Base-by-base conservation (phyloP, 2,888 invertebrate genomes). In the Adineta ricciae region DNA sequence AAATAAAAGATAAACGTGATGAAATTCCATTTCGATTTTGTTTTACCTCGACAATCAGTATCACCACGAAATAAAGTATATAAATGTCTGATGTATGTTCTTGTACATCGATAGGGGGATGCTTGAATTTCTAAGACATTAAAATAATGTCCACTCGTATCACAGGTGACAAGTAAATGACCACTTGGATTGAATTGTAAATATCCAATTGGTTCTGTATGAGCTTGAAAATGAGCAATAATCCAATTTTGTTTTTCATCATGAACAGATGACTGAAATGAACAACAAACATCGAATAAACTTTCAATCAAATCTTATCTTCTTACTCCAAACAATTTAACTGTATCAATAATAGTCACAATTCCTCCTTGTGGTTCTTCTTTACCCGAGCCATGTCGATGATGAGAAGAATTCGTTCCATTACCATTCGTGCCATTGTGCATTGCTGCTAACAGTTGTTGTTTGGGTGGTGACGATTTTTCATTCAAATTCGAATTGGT, bases 51-150 rank as follows among this genome's bases (percentile, higher is more conserved):
- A 84, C 97, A 96, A 82, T 95, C 95, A 0, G 98, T 98, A 88
- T 96, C 97, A 8, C 98, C 98, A 73, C 98, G 90, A 90, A 97
- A 96, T 87, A 99, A 91, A 52, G 96, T 94, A 89, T 99, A 99
- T 72, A 99, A 92, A 91, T 99, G 99, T 90, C 98, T 92, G 5
- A 92, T 91, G 11, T 91, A 90, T 11, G 96, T 95, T 86, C 96
- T 91, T 38, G 94, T 93, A 19, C 96, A 93, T 0, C 95, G 95
- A 84, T 94, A 93, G 0, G 96, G 95, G 92, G 97, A 97, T 0
- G 97, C 95, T 89, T 96, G 95, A 87, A 99, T 93, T 86, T 95
- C 93, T 91, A 97, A 99, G 88, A 99, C 93, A 91, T 99, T 95
- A 92, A 99, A 99, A 90, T 96, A 95, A 89, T 97, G 96, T 0